Conservation (phyloP, 2,888 invertebrate genomes). For the Drosophila maculinotata region DNA sequence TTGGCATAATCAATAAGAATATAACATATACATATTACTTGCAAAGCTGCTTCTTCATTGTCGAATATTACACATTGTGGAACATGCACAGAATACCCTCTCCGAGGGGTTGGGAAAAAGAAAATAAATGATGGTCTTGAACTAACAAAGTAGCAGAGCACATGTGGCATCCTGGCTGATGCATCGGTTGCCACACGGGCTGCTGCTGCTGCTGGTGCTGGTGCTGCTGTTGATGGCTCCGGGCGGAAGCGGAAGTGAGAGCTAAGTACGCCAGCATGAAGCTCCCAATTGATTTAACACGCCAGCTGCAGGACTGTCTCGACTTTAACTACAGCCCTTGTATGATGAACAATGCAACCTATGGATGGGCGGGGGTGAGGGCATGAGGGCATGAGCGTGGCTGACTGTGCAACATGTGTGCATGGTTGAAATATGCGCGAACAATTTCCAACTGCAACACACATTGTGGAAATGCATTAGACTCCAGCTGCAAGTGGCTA, state of each 20-base stretch:
- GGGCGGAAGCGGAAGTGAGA: constrained; percentile 61
- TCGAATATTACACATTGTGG: constrained; percentile 1
- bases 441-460: constrained; percentile 51
- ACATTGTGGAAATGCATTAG: constrained; percentile 50
- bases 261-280: constrained; percentile 74
- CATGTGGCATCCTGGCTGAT: constrained; percentile 59
- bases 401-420: constrained; percentile 68
- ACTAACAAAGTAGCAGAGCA: constrained; percentile 40
- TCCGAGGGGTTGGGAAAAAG: neutral
- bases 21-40: too few species aligned
- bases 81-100: neutral
- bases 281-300: constrained; percentile 81
- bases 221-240: constrained; percentile 13
- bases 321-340: constrained; percentile 18
- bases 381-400: constrained; percentile 18
- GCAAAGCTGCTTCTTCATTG: neutral
- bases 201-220: neutral
- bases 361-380: too few species aligned
- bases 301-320: constrained; percentile 38
- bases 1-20: too few species aligned
- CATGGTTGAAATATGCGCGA: constrained; percentile 58
- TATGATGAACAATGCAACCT: constrained; percentile 52
- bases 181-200: constrained; percentile 40
- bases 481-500: constrained; percentile 8
- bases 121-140: constrained; percentile 64